phyloP scores from a whole-genome alignment of 2,797 vertebrate genomes.

The Sebastes minor region DNA sequence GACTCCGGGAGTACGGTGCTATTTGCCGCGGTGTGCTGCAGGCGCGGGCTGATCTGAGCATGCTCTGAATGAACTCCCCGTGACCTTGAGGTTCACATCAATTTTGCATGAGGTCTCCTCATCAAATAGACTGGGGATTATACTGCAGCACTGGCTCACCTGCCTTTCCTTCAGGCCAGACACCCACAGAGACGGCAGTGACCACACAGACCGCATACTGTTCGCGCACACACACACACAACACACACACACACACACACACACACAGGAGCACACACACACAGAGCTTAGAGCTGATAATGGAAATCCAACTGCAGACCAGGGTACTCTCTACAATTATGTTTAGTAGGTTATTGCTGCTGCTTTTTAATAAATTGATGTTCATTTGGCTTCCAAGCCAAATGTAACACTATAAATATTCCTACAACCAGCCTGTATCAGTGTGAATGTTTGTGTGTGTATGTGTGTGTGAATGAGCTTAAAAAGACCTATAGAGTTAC shows the following conservation, averaged over 20 bases:
- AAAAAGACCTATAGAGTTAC: slow-evolving; percentile 5
- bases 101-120: slow-evolving; percentile 80
- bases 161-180: slow-evolving; percentile 65
- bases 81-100: slow-evolving; percentile 79
- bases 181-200: slow-evolving; percentile 49
- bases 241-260: neutral
- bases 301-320: slow-evolving; percentile 60
- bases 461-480: neutral
- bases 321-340: slow-evolving; percentile 41
- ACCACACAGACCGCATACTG: slow-evolving; percentile 35
- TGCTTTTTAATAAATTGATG: slow-evolving; percentile 52
- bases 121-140: slow-evolving; percentile 71
- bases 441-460: neutral
- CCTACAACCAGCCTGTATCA: slow-evolving; percentile 3
- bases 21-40: slow-evolving; percentile 46
- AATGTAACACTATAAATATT: slow-evolving; percentile 26
- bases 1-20: slow-evolving; percentile 21
- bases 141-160: slow-evolving; percentile 67
- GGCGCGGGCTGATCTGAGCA: slow-evolving; percentile 56
- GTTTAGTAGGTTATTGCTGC: slow-evolving; percentile 35
- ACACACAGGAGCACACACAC: neutral
- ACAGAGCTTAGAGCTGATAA: slow-evolving; percentile 42
- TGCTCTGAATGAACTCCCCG: slow-evolving; percentile 73
- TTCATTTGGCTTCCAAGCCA: slow-evolving; percentile 51
- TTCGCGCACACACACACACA: neutral